Evolutionary conservation across 2,888 invertebrate genomes (phyloP), one percentile per base, ranked within the genome.

Genomic region (Oscheius sp.): DNA sequence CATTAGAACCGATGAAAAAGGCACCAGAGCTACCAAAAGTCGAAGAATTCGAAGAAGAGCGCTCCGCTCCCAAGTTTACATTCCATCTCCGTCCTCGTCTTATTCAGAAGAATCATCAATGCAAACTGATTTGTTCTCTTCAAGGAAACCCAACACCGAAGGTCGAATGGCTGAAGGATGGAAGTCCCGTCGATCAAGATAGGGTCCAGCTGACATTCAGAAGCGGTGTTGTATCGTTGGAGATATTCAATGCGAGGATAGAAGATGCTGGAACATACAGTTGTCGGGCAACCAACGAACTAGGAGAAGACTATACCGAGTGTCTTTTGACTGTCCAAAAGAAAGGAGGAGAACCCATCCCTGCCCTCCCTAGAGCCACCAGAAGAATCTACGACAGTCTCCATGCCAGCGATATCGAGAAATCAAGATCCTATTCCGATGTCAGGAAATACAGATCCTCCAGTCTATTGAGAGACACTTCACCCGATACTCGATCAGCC

Each of bases 61-160:
- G 94, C 88, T 92, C 92, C 84, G 94, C 94, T 72, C 98, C 98
- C 72, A 92, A 91, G 86, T 98, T 98, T 90, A 95, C 95, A 86
- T 99, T 99, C 93, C 92, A 94, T 86, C 91, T 99, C 81, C 92
- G 98, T 88, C 96, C 97, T 86, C 93, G 98, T 87, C 93, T 97
- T 83, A 97, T 99, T 91, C 98, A 98, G 89, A 91, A 90, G 85
- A 92, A 95, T 77, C 86, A 88, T 67, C 94, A 94, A 69, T 97
- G 97, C 90, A 99, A 99, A 89, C 90, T 99, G 76, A 91, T 97
- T 51, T 96, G 96, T 88, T 95, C 97, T 86, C 90, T 98, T 71
- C 93, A 93, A 84, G 96, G 96, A 74, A 93, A 93, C 86, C 98
- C 98, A 70, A 90, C 92, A 83, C 96, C 98, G 20, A 92, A 93